Percentiles rank a stretch among this genome's conserved stretches.
Evolutionary conservation across 2,888 invertebrate genomes (phyloP).

Genomic region (Phyto melanocephala): DNA sequence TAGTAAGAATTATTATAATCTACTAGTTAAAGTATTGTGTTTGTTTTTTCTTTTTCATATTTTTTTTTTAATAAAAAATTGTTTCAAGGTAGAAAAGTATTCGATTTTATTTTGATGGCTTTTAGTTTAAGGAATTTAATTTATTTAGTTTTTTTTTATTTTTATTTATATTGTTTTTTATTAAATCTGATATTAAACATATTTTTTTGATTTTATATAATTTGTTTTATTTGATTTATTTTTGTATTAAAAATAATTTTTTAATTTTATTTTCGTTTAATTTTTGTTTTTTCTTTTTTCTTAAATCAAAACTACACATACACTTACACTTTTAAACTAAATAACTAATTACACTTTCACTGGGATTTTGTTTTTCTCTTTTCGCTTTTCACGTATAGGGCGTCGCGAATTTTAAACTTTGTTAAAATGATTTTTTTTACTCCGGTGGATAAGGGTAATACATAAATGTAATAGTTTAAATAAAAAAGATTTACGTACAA

Average conservation of each 20-base stretch:
- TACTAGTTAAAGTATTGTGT: too few species aligned
- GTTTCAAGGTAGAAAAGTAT: conserved; percentile 42
- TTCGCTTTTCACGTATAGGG: too few species aligned
- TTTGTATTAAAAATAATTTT: neutral
- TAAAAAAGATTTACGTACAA: too few species aligned
- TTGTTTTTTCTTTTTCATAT: neutral
- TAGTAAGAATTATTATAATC: too few species aligned
- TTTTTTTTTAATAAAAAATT: conserved; percentile 20
- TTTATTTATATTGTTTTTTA: neutral
- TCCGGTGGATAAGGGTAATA: too few species aligned
- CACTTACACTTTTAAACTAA: neutral
- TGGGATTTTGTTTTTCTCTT: neutral
- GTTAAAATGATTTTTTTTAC: too few species aligned
- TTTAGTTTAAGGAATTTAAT: conserved; percentile 1
- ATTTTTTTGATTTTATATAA: neutral
- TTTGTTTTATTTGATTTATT: neutral
- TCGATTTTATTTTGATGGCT: conserved; percentile 1
- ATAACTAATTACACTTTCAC: neutral
- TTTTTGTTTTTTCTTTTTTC: neutral
- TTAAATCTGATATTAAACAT: neutral
- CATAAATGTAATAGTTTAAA: too few species aligned
- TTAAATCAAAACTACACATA: neutral
- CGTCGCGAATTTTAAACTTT: too few species aligned
- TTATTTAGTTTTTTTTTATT: neutral
- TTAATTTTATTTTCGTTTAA: neutral